Base-by-base conservation (phyloP, 2,113 vertebrate genomes). In the Irena cyanogastra region DNA sequence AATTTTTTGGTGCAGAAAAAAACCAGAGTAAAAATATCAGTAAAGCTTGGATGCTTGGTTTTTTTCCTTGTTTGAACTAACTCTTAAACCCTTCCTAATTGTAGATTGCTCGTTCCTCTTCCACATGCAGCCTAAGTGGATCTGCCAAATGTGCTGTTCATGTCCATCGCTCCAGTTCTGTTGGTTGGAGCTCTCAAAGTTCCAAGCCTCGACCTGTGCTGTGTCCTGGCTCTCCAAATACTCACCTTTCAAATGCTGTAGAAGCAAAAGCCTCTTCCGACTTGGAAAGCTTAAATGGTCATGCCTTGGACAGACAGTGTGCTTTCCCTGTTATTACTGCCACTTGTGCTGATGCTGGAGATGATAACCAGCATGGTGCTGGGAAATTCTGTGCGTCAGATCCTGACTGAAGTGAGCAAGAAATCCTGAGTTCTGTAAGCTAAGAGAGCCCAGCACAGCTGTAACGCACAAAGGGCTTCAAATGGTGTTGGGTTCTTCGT, bases 31-130 rank as follows among this genome's bases (percentile, higher is more conserved):
- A 91, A 89, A 78, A 24, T 27, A 74, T 5, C 61, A 52, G 13
- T 57, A 24, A 53, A 78, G 2, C 16, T 59, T 74, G 49, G 26
- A 33, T 79, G 12, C 24, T 50, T 70, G 42, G 22, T 1, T 4
- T 86, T 60, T 87, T 56, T 86, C 30, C 17, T 27, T 59, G 33
- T 92, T 90, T 95, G 59, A 76, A 84, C 93, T 98, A 97, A 97
- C 81, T 95, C n/a, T 96, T 86, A 47, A 82, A 72, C 70, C 64
- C 81, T 96, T 95, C 89, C 85, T 97, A 72, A 92, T 92, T 98
- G 78, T 97, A 99, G 99, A 98, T 99, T 93, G 97, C 96, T 94
- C 96, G 94, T 93, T 99, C 97, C 88, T 86, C 98, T 92, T 99
- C 98, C 64, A 98, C 96, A 1, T 97, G 98, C 98, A 98, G 69